phyloP scores from a whole-genome alignment of 2,113 vertebrate genomes.

The Ptilorrhoa leucosticta region DNA sequence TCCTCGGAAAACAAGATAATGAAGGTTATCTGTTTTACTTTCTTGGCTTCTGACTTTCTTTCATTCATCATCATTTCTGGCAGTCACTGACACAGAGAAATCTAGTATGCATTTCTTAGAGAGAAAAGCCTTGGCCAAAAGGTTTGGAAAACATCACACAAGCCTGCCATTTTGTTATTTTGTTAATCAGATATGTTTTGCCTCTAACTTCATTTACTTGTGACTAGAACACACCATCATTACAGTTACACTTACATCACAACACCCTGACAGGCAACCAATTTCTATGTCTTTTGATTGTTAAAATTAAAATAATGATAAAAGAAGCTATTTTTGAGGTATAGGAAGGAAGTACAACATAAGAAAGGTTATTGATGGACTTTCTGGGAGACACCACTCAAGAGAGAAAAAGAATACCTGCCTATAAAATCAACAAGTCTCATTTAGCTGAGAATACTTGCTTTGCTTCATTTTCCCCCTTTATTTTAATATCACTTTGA shows the following conservation, averaged over 20 bases:
- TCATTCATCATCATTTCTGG: background rate
- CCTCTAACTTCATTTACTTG: background rate
- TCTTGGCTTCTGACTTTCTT: background rate
- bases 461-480: background rate
- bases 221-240: background rate
- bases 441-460: background rate
- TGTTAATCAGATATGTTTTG: background rate
- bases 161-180: background rate
- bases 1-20: background rate
- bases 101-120: background rate
- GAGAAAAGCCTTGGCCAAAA: background rate
- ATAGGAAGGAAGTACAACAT: background rate
- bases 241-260: background rate
- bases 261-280: background rate
- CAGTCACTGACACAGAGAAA: background rate
- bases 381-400: background rate
- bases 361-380: background rate
- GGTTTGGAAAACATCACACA: background rate
- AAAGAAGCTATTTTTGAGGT: background rate
- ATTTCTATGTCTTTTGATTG: background rate
- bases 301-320: background rate
- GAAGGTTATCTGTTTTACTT: background rate
- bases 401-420: background rate
- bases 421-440: background rate
- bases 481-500: background rate